These are phyloP conservation scores for Yponomeuta sedellus DNA, from an alignment of 2,888 invertebrate genomes.

Conservation along the genomic window DNA sequence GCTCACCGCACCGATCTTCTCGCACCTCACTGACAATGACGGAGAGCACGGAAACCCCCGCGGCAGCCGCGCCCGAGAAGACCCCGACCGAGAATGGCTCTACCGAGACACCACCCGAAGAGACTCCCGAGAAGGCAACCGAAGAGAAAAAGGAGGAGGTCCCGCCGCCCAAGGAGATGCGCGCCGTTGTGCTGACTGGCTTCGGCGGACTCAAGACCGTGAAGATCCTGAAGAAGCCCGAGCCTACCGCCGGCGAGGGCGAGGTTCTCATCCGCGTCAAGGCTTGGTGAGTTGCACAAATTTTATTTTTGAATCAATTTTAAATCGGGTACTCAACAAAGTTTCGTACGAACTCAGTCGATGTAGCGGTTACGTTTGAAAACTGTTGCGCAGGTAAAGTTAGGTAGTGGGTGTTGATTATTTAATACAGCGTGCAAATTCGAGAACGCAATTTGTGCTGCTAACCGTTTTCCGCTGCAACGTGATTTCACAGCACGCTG, in stretches of 20 bases:
- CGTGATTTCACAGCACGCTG: not conserved
- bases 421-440: slow-evolving; percentile 6
- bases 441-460: slow-evolving; percentile 12
- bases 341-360: not conserved
- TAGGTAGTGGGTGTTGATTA: not conserved
- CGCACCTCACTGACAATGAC: slow-evolving; percentile 50
- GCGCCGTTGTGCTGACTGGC: slow-evolving; percentile 88
- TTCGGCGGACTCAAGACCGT: slow-evolving; percentile 92
- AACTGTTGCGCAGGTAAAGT: not conserved
- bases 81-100: slow-evolving; percentile 73
- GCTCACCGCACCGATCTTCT: slow-evolving; percentile 46
- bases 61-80: slow-evolving; percentile 73
- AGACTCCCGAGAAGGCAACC: slow-evolving; percentile 71
- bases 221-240: slow-evolving; percentile 88
- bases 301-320: not conserved
- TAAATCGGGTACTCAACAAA: not conserved
- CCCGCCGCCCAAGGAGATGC: slow-evolving; percentile 86
- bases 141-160: slow-evolving; percentile 71
- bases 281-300: slow-evolving; percentile 83
- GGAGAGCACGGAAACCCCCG: slow-evolving; percentile 70
- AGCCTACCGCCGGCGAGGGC: slow-evolving; percentile 82
- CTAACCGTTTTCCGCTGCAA: slow-evolving; percentile 8
- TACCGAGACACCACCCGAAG: slow-evolving; percentile 66
- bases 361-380: slow-evolving; percentile 13
- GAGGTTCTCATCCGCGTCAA: slow-evolving; percentile 89